These are phyloP conservation scores for Drosophila stalkeri DNA, from an alignment of 2,888 invertebrate genomes.

Conservation along the genomic window DNA sequence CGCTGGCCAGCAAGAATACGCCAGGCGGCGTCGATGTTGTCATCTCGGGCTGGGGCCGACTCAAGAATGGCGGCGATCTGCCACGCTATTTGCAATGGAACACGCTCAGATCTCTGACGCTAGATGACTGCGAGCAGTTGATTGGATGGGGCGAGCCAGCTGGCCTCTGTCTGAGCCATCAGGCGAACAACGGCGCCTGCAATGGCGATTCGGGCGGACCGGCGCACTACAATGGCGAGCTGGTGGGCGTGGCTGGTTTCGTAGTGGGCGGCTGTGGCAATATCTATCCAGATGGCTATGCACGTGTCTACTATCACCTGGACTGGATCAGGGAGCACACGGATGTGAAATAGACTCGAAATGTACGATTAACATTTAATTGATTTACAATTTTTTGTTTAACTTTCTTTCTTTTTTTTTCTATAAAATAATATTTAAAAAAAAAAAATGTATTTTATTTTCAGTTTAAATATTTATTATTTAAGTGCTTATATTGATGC, in stretches of 20 bases:
- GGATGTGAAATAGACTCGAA: constrained; percentile 20
- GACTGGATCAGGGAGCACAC: constrained; percentile 74
- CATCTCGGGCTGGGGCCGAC: constrained; percentile 81
- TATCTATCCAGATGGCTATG: constrained; percentile 81
- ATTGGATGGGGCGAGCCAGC: constrained; percentile 3
- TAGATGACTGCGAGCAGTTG: constrained; percentile 26
- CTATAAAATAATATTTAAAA: neutral
- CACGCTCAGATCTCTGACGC: constrained; percentile 54
- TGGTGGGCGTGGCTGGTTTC: constrained; percentile 80
- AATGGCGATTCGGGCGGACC: constrained; percentile 82
- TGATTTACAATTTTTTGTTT: neutral
- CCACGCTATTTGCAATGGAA: constrained; percentile 75
- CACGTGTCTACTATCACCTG: constrained; percentile 64
- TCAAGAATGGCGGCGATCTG: constrained; percentile 60
- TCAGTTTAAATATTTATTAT: constrained; percentile 23
- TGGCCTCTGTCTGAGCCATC: constrained; percentile 68
- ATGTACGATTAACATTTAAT: neutral
- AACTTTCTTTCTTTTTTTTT: neutral
- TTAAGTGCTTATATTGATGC: constrained; percentile 16
- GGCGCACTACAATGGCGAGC: constrained; percentile 68
- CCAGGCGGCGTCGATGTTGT: constrained; percentile 61
- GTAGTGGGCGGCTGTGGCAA: constrained; percentile 70
- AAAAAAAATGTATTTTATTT: constrained; percentile 1
- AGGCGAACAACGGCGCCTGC: constrained; percentile 72
- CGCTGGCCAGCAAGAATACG: constrained; percentile 62